Evolutionary conservation across 2,888 invertebrate species (phyloP).

Genomic region (Apodemia duryi): DNA sequence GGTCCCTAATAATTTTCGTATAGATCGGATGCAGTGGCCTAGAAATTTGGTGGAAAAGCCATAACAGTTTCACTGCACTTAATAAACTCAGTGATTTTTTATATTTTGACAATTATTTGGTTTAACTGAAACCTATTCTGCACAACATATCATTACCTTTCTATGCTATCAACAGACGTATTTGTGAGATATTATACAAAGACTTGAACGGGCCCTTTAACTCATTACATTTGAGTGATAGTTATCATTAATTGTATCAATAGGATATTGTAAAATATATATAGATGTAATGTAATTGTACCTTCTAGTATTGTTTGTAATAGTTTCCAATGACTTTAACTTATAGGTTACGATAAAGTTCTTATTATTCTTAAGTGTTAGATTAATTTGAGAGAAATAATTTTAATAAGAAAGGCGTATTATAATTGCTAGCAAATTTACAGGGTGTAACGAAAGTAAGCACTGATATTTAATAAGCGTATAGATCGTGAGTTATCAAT

Average conservation of each 20-base stretch:
- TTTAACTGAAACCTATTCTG: conserved; percentile 24
- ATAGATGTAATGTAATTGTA: neutral
- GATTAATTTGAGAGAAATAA: neutral
- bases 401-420: neutral
- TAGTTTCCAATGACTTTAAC: conserved; percentile 13
- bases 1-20: too few relatives aligned
- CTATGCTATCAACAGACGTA: conserved; percentile 45
- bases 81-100: neutral
- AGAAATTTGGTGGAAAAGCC: neutral
- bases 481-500: too few relatives aligned
- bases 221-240: neutral
- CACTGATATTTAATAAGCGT: too few relatives aligned
- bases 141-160: conserved; percentile 50
- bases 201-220: conserved; percentile 14
- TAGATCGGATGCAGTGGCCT: neutral
- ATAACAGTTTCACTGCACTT: neutral
- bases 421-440: neutral
- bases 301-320: conserved; percentile 12
- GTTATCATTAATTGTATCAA: neutral
- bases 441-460: too few relatives aligned
- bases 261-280: conserved; percentile 13
- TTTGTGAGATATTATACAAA: conserved; percentile 14
- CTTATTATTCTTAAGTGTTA: conserved; percentile 2
- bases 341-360: neutral
- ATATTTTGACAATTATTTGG: conserved; percentile 26